Percentiles rank a stretch among this genome's conserved stretches.
Conservation (phyloP, 2,113 vertebrate species). For the Plecturocebus donacophilus region DNA sequence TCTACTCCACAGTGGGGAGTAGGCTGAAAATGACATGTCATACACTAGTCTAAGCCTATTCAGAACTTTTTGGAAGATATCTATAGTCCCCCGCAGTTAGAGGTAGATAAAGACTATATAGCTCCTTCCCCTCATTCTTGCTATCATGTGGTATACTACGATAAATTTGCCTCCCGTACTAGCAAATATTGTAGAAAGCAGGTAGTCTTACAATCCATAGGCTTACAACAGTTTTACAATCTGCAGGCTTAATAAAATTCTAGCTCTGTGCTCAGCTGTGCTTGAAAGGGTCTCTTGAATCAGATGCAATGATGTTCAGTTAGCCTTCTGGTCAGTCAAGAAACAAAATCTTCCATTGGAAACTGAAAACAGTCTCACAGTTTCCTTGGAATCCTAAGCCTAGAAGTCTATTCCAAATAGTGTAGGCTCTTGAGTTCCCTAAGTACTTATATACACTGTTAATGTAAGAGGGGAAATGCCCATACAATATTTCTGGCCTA, state of each 20-base stretch:
- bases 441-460: not conserved
- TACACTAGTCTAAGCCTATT: not conserved
- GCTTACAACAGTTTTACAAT: not conserved
- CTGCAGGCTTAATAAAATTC: not conserved
- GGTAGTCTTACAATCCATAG: not conserved
- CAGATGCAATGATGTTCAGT: not conserved
- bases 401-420: not conserved
- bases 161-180: not conserved
- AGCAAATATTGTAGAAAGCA: not conserved
- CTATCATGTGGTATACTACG: not conserved
- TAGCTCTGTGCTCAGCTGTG: not conserved
- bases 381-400: conserved; percentile 1
- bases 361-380: conserved; percentile 7
- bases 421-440: not conserved
- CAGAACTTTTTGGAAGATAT: not conserved
- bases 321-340: not conserved
- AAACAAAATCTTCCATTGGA: conserved; percentile 15
- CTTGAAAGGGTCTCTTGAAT: not conserved
- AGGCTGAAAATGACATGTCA: not conserved
- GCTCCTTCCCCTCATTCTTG: not conserved
- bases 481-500: not conserved
- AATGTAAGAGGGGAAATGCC: not conserved
- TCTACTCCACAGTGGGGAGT: not conserved
- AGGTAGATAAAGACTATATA: not conserved
- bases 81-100: not conserved